Conservation (phyloP, 2,888 invertebrate species). For the Meliscaeva auricollis region DNA sequence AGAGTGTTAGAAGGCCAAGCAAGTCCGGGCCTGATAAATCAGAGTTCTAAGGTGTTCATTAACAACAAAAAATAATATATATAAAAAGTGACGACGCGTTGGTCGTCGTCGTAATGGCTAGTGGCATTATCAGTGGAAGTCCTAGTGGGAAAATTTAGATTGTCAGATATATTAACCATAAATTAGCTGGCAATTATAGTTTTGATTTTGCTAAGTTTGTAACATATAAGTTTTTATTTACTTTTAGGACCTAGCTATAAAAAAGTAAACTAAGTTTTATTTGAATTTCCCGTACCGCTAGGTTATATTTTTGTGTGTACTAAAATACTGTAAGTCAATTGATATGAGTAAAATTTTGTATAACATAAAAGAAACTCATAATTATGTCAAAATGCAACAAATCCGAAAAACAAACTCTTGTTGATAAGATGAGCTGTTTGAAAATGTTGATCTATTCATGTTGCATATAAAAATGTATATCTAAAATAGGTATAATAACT, state of each 20-base stretch:
- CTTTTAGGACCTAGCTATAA: not conserved
- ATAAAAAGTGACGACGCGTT: slow-evolving; percentile 32
- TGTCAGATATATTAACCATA: slow-evolving; percentile 56
- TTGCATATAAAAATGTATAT: not conserved
- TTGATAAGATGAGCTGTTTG: not conserved
- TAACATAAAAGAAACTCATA: not conserved
- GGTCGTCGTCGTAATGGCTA: slow-evolving; percentile 43
- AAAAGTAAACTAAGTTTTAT: not conserved
- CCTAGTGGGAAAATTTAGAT: slow-evolving; percentile 56
- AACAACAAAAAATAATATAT: slow-evolving; percentile 11
- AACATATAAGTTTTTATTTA: slow-evolving; percentile 11
- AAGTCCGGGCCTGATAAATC: slow-evolving; percentile 4
- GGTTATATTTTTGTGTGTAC: not conserved
- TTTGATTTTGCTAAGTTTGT: slow-evolving; percentile 16
- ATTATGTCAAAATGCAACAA: not conserved
- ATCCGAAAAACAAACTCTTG: not conserved
- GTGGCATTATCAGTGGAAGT: slow-evolving; percentile 60
- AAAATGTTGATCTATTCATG: not conserved
- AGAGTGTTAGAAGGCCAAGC: no score
- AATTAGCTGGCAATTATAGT: slow-evolving; percentile 60
- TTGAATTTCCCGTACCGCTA: not conserved
- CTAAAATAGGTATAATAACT: not conserved
- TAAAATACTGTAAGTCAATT: not conserved
- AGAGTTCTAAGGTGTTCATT: slow-evolving; percentile 63
- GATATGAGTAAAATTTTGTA: not conserved